Percentiles rank a stretch among this genome's conserved stretches.
Evolutionary conservation across 2,113 vertebrate species (phyloP).

Genomic region (Rostratula benghalensis): DNA sequence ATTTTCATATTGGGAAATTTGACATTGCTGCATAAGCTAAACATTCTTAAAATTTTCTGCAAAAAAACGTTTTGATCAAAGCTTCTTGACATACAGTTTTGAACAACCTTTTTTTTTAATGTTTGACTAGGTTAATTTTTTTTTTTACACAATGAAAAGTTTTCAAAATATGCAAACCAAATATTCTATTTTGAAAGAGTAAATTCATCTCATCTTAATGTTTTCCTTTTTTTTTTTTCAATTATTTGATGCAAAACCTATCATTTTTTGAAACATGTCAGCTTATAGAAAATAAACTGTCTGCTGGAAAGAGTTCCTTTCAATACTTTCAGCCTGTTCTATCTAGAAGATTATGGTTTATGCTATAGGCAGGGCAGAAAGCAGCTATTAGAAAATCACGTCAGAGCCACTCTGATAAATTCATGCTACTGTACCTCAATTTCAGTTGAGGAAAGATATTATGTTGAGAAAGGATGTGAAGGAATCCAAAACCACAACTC

Average conservation of each 20-base stretch:
- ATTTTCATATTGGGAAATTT: not conserved
- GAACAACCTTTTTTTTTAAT: not conserved
- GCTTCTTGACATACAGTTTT: not conserved
- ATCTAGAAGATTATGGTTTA: not conserved
- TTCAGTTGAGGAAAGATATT: not conserved
- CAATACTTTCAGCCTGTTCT: not conserved
- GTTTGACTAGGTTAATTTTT: no score
- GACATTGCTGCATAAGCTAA: not conserved
- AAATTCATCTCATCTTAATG: not conserved
- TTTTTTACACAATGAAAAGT: not conserved
- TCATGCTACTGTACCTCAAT: not conserved
- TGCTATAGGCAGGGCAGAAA: not conserved
- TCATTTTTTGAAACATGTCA: not conserved
- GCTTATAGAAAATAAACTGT: not conserved
- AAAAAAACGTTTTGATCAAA: not conserved
- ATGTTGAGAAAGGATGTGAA: not conserved
- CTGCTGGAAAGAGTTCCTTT: not conserved
- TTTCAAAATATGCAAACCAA: not conserved
- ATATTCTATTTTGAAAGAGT: not conserved
- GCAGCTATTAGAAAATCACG: not conserved
- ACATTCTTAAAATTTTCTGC: not conserved
- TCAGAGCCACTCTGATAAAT: not conserved
- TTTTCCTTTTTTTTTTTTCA: not conserved
- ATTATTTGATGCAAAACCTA: not conserved
- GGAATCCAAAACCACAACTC: not conserved